phyloP scores from a whole-genome alignment of 2,797 vertebrate species.

The Sebastes dallii region DNA sequence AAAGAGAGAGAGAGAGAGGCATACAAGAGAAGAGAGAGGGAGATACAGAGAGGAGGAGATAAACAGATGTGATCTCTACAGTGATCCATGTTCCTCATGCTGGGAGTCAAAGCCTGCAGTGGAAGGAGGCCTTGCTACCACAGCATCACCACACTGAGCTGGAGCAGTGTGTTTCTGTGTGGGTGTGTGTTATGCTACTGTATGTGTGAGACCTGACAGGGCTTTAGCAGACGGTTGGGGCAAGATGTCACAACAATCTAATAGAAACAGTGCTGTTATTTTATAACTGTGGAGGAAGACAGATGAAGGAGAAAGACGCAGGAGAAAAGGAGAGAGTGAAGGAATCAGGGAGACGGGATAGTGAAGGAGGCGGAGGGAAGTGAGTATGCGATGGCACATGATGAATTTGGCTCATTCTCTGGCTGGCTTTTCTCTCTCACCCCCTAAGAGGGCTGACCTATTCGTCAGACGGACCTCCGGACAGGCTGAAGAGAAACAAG shows the following conservation, averaged over 20 bases:
- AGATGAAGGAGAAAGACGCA: not conserved
- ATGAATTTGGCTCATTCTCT: conserved; percentile 57
- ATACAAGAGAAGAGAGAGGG: not conserved
- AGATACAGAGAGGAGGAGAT: not conserved
- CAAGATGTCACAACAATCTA: conserved; percentile 22
- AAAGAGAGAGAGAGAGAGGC: not conserved
- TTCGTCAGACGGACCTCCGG: conserved; percentile 50
- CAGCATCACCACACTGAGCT: conserved; percentile 7
- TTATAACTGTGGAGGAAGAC: not conserved
- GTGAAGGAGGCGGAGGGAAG: not conserved
- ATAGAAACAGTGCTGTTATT: not conserved
- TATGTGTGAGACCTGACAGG: not conserved
- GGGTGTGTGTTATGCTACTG: not conserved
- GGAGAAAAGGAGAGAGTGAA: not conserved
- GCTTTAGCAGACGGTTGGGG: not conserved
- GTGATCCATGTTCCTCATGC: conserved; percentile 31
- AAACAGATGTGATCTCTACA: conserved; percentile 44
- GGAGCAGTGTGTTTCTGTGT: not conserved
- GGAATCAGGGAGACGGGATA: not conserved
- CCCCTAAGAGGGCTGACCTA: conserved; percentile 58
- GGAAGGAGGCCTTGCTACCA: conserved; percentile 16
- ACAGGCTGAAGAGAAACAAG: conserved; percentile 49
- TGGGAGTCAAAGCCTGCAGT: conserved; percentile 22
- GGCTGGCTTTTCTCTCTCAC: conserved; percentile 27
- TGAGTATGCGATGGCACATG: conserved; percentile 28